Base-by-base conservation (phyloP, 2,888 invertebrate genomes). In the Disparrhopalites patrizii region DNA sequence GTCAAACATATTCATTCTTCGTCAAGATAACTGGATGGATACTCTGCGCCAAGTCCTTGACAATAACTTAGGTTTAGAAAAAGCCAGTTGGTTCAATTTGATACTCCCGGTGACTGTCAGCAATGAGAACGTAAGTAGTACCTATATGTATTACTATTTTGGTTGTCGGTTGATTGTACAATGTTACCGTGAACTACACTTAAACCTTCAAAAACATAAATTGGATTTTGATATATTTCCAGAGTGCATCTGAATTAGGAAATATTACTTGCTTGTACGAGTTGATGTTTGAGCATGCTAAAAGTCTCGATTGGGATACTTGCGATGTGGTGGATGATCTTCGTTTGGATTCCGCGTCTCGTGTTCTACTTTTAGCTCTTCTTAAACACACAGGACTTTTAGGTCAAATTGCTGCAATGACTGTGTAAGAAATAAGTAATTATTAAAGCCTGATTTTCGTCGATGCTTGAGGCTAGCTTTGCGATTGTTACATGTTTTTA, bases 311-410 rank as follows among this genome's bases (percentile, higher is more conserved):
- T 61, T 83, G 83, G 81, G 83, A 83, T 70, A 81, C 82, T 1
- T 80, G 81, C 73, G 82, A 82, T 65, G 76, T 80, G 7, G 77
- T 78, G 38, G 79, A 79, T 62, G 80, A 81, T 62, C 75, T 76
- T 1, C 75, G 82, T 33, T 76, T 84, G 33, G 83, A 83, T 66
- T 77, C 78, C 3, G 79, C 82, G 5, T 80, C 82, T 1, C 77
- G 82, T 56, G 80, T 83, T 69, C 79, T 82, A 66, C 76, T 85
- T 40, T 80, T 82, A 27, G 81, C 82, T 1, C 76, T 83, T 4
- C 76, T 85, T 23, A 83, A 83, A 73, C 83, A 84, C 67, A 81
- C 82, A n/a, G 82, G 83, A 1, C 76, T 83, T 50, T 73, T 80
- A n/a, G 75, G 78, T 23, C 77, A 79, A 67, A 76, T 79, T 40